Evolutionary conservation across 2,113 vertebrate species (phyloP).

Genomic region (Nibea albiflora): DNA sequence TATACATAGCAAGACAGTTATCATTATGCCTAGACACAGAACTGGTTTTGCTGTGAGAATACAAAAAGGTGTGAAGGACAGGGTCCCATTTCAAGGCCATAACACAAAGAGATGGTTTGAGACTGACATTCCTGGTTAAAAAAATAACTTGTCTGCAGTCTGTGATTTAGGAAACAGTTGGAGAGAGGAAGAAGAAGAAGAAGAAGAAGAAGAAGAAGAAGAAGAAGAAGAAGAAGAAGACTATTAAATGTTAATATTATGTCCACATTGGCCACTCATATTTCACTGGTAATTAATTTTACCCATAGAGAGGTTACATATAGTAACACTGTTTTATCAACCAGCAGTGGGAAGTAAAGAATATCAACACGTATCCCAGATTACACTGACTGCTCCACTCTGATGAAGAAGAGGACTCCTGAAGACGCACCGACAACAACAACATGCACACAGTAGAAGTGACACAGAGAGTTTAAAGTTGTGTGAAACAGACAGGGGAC

Average conservation of each 20-base stretch:
- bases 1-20: constrained; percentile 18
- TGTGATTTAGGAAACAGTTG: not conserved
- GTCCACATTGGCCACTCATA: not conserved
- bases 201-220: too few relatives aligned
- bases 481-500: constrained; percentile 9
- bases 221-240: not conserved
- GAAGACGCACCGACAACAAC: not conserved
- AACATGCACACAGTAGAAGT: not conserved
- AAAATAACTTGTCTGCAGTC: constrained; percentile 15
- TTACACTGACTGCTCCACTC: not conserved
- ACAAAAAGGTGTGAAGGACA: constrained; percentile 29
- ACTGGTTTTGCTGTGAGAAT: constrained; percentile 50
- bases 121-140: constrained; percentile 11
- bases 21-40: constrained; percentile 40
- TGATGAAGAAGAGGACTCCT: not conserved
- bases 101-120: not conserved
- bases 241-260: too few relatives aligned
- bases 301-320: not conserved
- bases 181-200: too few relatives aligned
- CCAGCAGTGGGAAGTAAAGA: not conserved
- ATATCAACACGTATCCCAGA: not conserved
- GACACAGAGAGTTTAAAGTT: constrained; percentile 1
- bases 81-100: constrained; percentile 17
- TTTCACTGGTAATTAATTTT: not conserved
- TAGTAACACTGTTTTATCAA: not conserved